A percentile compares a stretch with the other conserved stretches of the same genome.
These are phyloP conservation scores for Cecidostiba fungosa DNA, from an alignment of 2,888 invertebrate species.

Conservation along the genomic window DNA sequence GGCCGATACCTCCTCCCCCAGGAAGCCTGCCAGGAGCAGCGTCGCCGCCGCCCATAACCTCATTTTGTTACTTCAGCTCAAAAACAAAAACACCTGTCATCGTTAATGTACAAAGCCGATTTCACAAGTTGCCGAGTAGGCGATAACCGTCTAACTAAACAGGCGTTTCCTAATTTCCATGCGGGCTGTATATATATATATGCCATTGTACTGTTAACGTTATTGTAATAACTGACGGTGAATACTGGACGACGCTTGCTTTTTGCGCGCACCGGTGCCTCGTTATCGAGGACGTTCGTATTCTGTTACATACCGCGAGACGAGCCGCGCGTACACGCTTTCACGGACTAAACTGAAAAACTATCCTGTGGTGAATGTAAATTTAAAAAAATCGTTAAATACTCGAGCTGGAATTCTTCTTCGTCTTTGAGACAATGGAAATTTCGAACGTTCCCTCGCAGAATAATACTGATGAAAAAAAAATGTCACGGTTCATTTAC, in stretches of 20 bases:
- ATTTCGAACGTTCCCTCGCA: background rate
- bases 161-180: background rate
- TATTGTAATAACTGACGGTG: background rate
- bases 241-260: background rate
- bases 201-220: background rate
- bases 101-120: background rate
- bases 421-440: background rate
- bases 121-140: background rate
- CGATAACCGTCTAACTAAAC: background rate
- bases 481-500: background rate
- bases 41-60: background rate
- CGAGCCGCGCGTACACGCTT: background rate
- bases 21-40: background rate
- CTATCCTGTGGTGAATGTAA: background rate
- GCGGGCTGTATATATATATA: background rate
- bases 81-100: background rate
- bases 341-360: background rate
- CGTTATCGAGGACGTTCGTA: slow-evolving; percentile 10
- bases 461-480: background rate
- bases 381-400: background rate
- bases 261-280: background rate
- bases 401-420: background rate
- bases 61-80: background rate
- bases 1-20: background rate
- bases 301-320: background rate